Base-by-base conservation (phyloP, 2,888 invertebrate genomes). In the Pollenia angustigena region DNA sequence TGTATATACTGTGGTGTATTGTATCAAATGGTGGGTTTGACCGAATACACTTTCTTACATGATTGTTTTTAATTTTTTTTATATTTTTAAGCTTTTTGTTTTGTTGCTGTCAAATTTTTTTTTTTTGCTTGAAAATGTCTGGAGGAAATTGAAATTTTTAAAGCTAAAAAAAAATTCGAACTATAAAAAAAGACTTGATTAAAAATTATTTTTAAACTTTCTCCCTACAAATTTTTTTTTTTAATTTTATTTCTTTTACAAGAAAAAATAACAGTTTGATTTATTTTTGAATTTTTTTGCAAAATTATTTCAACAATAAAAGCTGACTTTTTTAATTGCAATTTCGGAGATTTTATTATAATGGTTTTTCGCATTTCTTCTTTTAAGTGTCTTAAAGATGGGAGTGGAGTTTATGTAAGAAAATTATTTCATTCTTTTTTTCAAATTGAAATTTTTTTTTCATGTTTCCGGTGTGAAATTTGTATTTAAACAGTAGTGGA, bases 271-370 rank as follows among this genome's bases (percentile, higher is more conserved):
- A 40, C 32, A 58, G 40, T 54, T 32, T 71, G 14, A n/a, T 71
- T 32, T 14, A 64, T 68, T 79, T 69, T 58, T 66, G 64, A 23
- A 23, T 23, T 23, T 23, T 23, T 23, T 23, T 23, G 23, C 23
- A 23, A 23, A 23, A 23, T 23, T 23, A 23, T 23, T 23, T 16
- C 48, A 46, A 58, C 66, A 46, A 44, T 12, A 12, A 40, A 11
- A 40, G 52, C n/a, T n/a, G 14, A n/a, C 14, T 23, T 64, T 62
- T 82, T 69, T 71, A 76, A 71, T 64, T 82, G 10, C 56, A 62
- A 46, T 23, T 32, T 64, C 18, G 12, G 11, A 46, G 18, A 56
- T 71, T 71, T 71, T 44, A 44, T 56, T 44, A 71, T 71, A 42
- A 32, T 58, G 8, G n/a, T 46, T n/a, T n/a, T n/a, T 58, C 11